Base-by-base conservation (phyloP, 1,140 invertebrate genomes). In the Drosophila fuyamai region DNA sequence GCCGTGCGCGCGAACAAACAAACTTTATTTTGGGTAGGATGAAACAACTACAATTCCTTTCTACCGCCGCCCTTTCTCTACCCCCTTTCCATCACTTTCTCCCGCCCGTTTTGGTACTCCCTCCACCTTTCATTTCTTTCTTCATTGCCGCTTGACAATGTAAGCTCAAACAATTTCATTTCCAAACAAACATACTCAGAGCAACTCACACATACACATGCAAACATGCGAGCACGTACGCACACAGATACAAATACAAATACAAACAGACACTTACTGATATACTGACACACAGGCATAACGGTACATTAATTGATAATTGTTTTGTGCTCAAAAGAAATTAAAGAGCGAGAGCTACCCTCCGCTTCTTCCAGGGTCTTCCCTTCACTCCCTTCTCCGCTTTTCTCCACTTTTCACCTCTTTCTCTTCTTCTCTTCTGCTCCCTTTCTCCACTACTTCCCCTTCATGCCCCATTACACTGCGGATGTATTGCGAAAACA, bases 271-370 rank as follows among this genome's bases (percentile, higher is more conserved):
- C 53, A 35, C 14, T 44, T 35, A 47, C 16, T 32, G 29, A 32
- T 32, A 32, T 32, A 32, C 29, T 7, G 29, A 32, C 29, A 32
- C 48, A 63, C 59, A 36, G 50, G 63, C 70, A 76, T 79, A 88
- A 79, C 66, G 82, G 76, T 76, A 86, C 82, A 86, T 86, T 86
- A 86, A 86, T 86, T 86, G 82, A 86, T 86, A 86, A 86, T 86
- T 86, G 82, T 88, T 86, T 86, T 82, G 82, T 82, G 82, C 83
- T 86, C 62, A 82, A 86, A 86, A 86, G 82, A 79, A 86, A 86
- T 88, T 88, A 88, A 86, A 79, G 79, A 82, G 55, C 70, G 72
- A 44, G 48, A 55, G 53, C 41, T 58, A 44, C 14, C 46, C 59
- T 29, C n/a, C 38, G 12, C 16, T 2, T 10, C 5, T 23, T 13